These are phyloP conservation scores for Elmis aenea DNA, from an alignment of 2,888 invertebrate species.

Conservation along the genomic window DNA sequence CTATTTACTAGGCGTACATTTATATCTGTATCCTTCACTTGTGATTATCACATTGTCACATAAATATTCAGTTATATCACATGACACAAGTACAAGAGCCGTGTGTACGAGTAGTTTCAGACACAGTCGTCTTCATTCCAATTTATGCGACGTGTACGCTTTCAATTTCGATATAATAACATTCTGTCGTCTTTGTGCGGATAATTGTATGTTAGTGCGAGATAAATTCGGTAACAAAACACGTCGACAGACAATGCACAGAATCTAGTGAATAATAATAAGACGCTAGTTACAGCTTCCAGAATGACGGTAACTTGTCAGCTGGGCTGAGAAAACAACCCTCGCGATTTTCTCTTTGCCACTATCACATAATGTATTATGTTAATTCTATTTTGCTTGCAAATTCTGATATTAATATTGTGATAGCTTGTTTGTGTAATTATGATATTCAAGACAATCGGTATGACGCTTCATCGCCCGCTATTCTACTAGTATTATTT, in stretches of 20 bases:
- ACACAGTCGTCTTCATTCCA: constrained; percentile 36
- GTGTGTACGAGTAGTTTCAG: constrained; percentile 31
- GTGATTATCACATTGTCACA: constrained; percentile 21
- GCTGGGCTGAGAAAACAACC: constrained; percentile 37
- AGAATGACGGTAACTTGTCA: constrained; percentile 42
- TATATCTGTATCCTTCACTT: too few species aligned
- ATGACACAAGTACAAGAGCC: constrained; percentile 32
- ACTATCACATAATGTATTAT: constrained; percentile 26
- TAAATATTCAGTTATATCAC: constrained; percentile 28
- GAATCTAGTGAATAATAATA: constrained; percentile 34
- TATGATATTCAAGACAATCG: too few species aligned
- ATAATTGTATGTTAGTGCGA: constrained; percentile 43
- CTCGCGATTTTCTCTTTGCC: constrained; percentile 32
- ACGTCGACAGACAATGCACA: constrained; percentile 34
- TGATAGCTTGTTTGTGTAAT: too few species aligned
- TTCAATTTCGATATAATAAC: constrained; percentile 41
- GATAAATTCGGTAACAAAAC: constrained; percentile 44
- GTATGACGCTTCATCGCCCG: too few species aligned
- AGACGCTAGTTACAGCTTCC: constrained; percentile 28
- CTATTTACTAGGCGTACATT: too few species aligned
- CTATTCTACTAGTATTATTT: too few species aligned
- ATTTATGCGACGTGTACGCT: constrained; percentile 34
- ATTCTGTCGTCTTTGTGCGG: constrained; percentile 40
- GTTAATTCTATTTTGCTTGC: constrained; percentile 25
- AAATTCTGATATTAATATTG: constrained; percentile 13